Base-by-base conservation (phyloP, 2,797 vertebrate genomes). In the Cercopithecus mitis region DNA sequence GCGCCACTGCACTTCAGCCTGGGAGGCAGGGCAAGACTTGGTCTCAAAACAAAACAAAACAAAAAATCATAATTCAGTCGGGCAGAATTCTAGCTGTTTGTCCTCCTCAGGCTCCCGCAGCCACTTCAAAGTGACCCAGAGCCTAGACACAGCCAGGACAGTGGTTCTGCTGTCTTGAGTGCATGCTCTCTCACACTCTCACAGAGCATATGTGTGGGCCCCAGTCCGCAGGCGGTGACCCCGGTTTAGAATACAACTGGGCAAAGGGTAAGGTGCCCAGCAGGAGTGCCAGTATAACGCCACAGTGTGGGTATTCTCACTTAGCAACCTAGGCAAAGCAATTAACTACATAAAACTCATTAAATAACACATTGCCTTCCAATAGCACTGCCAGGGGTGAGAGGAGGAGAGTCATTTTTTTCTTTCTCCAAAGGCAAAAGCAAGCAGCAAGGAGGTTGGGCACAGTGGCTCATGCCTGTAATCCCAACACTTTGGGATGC, bases 351-450 rank as follows among this genome's bases (percentile, higher is more conserved):
- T 33, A 61, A 70, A 82, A 61, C 33, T 82, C 43, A 41, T 39
- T 33, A 61, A 81, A 2, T 64, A 33, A 75, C 24, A 0, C 30
- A 22, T 7, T 3, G 19, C 47, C 88, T 76, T 52, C 85, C 77
- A 88, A n/a, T 22, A 67, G 79, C 15, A 61, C n/a, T 67, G 7
- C 9, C 43, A 3, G 33, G 36, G 47, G 47, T 50, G 4, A 9
- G 25, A 17, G 41, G 43, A 45, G 22, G 52, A 27, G 17, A 41
- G 55, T 58, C 22, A 85, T 43, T 72, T 27, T 77, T 88, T 81
- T 61, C 47, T 86, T 90, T 75, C 72, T 83, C 94, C 50, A 80
- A 83, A 92, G 10, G 58, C 24, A 82, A 86, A 91, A 76, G 8
- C 79, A 86, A 72, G 57, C 25, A 89, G 43, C n/a, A 70, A 88